phyloP scores from a whole-genome alignment of 2,888 invertebrate species.

The Neoscelio sp. region DNA sequence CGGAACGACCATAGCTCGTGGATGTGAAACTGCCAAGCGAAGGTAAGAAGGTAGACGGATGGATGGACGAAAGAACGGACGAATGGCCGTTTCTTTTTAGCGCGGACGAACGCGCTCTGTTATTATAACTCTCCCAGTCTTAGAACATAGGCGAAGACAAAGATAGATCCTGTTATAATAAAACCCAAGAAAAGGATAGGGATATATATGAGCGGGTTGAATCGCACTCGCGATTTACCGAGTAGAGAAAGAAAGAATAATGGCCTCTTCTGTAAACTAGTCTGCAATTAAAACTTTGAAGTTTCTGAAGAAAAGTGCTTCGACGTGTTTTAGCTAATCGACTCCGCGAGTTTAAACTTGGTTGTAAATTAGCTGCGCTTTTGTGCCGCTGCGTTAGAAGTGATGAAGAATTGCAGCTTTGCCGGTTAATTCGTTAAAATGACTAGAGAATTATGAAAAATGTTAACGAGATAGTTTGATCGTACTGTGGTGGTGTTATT shows the following conservation, averaged over 20 bases:
- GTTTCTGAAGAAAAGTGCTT: slow-evolving; percentile 62
- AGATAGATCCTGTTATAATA: slow-evolving; percentile 54
- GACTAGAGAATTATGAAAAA: slow-evolving; percentile 26
- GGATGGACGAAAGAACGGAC: slow-evolving; percentile 73
- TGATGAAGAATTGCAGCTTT: slow-evolving; percentile 47
- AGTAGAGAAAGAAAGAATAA: slow-evolving; percentile 80
- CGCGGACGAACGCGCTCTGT: slow-evolving; percentile 80
- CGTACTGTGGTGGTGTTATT: slow-evolving; percentile 16
- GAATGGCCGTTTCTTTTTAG: slow-evolving; percentile 78
- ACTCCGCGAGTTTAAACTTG: slow-evolving; percentile 62
- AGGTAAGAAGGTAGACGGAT: slow-evolving; percentile 69
- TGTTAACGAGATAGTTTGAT: slow-evolving; percentile 37
- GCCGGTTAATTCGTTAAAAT: background rate
- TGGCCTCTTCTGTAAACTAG: slow-evolving; percentile 78
- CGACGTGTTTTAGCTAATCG: slow-evolving; percentile 61
- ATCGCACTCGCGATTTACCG: slow-evolving; percentile 48
- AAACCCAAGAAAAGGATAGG: slow-evolving; percentile 52
- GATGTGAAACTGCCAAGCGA: slow-evolving; percentile 75
- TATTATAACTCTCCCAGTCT: slow-evolving; percentile 78
- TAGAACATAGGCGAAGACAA: slow-evolving; percentile 71
- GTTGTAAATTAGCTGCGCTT: slow-evolving; percentile 63
- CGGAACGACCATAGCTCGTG: slow-evolving; percentile 67
- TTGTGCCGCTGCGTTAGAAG: slow-evolving; percentile 36
- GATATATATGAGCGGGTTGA: slow-evolving; percentile 7
- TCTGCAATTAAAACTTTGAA: slow-evolving; percentile 79